Evolutionary conservation across 1,140 invertebrate genomes (phyloP), one percentile per base, ranked within the genome.

Genomic region (Drosophila pallidifrons): DNA sequence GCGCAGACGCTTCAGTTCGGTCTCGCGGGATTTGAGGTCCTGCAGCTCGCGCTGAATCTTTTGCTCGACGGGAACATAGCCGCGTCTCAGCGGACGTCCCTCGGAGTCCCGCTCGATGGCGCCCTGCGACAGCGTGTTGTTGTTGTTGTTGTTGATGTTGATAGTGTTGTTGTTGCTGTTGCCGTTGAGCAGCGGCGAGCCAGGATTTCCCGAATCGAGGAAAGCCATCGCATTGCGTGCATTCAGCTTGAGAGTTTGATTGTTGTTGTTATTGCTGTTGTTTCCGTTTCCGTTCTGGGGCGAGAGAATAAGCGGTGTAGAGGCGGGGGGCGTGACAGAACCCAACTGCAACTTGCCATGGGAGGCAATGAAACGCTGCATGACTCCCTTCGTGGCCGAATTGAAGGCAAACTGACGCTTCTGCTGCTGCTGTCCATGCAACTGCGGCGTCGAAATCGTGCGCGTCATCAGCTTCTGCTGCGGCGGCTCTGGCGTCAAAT

Each of bases 21-120:
- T 94, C 81, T 97, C 96, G 45, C 96, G 93, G 45, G 94, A 94
- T 79, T 95, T 96, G 94, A 96, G 95, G 77, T 96, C 96, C 88
- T 94, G 94, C 30, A 97, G 92, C 91, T 97, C 96, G 65, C 95
- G 95, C 87, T 96, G 96, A 63, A 97, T 97, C 91, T 96, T 96
- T 74, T 96, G 95, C 86, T 96, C 96, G 1, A 96, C 96, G 1
- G 95, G 95, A 1, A 95, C 94, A 77, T 94, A 96, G 16, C 95
- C 95, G 28, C 95, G 95, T 30, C 95, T 93, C 16, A 94, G 92
- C 0, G 94, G 94, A 64, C 94, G 94, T 6, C 94, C 94, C 71
- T 94, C 94, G 5, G 93, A 91, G 47, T 94, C 93, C 15, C 94
- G 93, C 35, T 93, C 91, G 54, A 93, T 93, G 32, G 92, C 89